These are phyloP conservation scores for Eulemur rufifrons DNA, from an alignment of 2,113 vertebrate genomes.

Conservation along the genomic window DNA sequence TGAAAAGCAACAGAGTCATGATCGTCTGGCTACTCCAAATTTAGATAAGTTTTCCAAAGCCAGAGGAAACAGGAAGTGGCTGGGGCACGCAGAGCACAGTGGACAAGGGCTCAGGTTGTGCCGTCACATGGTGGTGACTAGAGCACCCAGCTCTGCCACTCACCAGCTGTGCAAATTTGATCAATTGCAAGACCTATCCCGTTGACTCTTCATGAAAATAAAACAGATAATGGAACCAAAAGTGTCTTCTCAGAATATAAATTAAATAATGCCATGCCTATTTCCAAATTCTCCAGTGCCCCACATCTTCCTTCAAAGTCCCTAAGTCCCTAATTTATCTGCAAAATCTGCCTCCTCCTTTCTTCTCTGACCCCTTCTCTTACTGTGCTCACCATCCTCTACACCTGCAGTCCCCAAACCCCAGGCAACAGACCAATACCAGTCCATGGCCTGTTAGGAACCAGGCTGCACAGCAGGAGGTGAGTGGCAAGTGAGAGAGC, in stretches of 20 bases:
- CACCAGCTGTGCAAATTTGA: neutral
- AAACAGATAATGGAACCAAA: neutral
- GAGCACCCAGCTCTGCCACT: neutral
- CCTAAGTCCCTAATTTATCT: neutral
- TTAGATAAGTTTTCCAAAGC: neutral
- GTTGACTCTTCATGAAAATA: neutral
- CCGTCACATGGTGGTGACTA: too few relatives aligned
- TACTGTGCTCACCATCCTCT: neutral
- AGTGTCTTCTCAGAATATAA: neutral
- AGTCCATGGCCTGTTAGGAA: too few relatives aligned
- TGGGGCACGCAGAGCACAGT: neutral
- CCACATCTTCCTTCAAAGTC: neutral
- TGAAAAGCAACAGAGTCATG: fast-evolving
- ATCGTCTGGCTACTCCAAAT: neutral
- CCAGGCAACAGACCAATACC: too few relatives aligned
- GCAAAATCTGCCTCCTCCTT: neutral
- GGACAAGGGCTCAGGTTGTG: too few relatives aligned
- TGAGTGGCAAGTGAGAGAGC: too few relatives aligned
- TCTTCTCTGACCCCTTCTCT: neutral
- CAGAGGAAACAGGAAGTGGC: neutral
- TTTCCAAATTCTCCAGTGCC: neutral
- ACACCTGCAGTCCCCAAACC: too few relatives aligned
- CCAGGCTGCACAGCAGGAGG: too few relatives aligned
- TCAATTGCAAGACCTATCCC: neutral
- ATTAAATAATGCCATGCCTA: too few relatives aligned